phyloP scores from a whole-genome alignment of 2,888 invertebrate genomes.

The Eucera pruinosa region DNA sequence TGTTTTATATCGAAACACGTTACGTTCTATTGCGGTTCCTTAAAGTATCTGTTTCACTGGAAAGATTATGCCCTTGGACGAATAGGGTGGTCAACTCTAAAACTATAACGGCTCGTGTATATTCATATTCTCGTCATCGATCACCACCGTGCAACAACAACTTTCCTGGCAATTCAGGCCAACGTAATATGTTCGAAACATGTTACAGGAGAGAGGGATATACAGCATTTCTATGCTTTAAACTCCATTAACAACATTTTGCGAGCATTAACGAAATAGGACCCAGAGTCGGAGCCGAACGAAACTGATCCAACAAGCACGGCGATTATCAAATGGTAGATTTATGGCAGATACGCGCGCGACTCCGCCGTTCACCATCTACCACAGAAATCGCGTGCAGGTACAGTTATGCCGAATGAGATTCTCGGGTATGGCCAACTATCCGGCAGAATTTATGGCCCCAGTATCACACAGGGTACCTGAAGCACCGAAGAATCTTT shows the following conservation, averaged over 20 bases:
- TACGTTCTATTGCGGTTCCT: too few species aligned
- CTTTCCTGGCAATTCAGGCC: neutral
- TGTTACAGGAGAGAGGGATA: too few species aligned
- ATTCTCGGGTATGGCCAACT: constrained; percentile 43
- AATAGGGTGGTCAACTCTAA: too few species aligned
- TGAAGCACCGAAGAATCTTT: constrained; percentile 34
- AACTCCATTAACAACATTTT: too few species aligned
- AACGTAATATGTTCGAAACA: neutral
- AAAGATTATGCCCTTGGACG: too few species aligned
- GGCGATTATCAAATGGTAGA: constrained; percentile 40
- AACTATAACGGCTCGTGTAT: too few species aligned
- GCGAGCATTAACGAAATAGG: constrained; percentile 17
- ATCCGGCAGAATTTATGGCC: constrained; percentile 44
- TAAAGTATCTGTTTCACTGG: too few species aligned
- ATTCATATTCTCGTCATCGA: neutral
- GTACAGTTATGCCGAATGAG: constrained; percentile 55
- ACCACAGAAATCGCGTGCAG: constrained; percentile 38
- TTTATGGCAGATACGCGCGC: constrained; percentile 31
- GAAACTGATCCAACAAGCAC: constrained; percentile 17
- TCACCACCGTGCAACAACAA: neutral
- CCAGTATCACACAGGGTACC: constrained; percentile 23
- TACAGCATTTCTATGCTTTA: too few species aligned
- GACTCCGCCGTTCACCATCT: constrained; percentile 20
- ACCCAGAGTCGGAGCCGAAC: neutral
- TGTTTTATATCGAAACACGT: too few species aligned